Evolutionary conservation across 2,888 invertebrate species (phyloP).

Genomic region (Caenorhabditis auriculariae): DNA sequence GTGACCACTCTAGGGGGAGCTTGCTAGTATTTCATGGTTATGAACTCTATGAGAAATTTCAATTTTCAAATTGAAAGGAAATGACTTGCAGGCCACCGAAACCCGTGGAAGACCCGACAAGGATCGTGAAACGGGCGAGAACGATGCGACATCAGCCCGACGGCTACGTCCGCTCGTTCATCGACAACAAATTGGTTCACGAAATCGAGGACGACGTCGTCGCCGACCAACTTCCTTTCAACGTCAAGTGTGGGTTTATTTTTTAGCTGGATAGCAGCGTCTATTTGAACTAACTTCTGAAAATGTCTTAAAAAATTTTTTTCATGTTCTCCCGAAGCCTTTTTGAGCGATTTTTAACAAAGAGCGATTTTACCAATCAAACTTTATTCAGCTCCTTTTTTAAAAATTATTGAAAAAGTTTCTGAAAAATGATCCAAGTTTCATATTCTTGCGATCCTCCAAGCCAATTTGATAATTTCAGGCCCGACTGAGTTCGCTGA

Average conservation of each 20-base stretch:
- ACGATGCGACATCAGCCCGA: slow-evolving; percentile 52
- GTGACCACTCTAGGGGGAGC: too few species aligned
- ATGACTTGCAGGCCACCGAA: too few species aligned
- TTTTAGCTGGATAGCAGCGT: not conserved
- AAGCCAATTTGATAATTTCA: slow-evolving; percentile 7
- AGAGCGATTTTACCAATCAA: not conserved
- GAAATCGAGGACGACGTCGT: slow-evolving; percentile 44
- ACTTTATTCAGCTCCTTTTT: not conserved
- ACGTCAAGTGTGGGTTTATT: slow-evolving; percentile 37
- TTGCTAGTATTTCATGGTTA: too few species aligned
- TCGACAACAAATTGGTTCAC: slow-evolving; percentile 49
- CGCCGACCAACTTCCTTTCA: slow-evolving; percentile 47
- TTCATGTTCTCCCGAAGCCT: too few species aligned
- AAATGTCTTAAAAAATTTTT: not conserved
- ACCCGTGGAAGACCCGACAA: slow-evolving; percentile 7
- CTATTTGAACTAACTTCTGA: not conserved
- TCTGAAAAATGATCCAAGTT: too few species aligned
- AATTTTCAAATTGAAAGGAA: too few species aligned
- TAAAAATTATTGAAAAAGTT: slow-evolving; percentile 1
- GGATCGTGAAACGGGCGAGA: slow-evolving; percentile 41
- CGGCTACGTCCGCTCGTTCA: slow-evolving; percentile 45
- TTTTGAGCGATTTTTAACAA: not conserved
- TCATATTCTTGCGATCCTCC: too few species aligned
- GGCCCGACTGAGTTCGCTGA: slow-evolving; percentile 47
- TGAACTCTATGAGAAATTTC: too few species aligned